Base-by-base conservation (phyloP, 2,888 invertebrate species). In the Leptinotarsa haldemani region DNA sequence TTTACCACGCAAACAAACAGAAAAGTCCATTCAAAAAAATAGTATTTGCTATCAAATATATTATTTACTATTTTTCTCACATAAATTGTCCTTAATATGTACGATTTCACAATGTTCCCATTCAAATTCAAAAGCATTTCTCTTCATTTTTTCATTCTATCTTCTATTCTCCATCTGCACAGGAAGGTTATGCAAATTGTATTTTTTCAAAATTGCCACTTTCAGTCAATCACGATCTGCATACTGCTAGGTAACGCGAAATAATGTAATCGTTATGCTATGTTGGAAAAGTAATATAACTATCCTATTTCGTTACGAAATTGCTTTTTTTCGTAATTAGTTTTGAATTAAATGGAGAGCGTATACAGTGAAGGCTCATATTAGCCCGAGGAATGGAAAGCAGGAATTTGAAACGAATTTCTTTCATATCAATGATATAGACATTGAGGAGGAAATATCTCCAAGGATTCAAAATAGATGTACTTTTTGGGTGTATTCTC, bases 181-280 rank as follows among this genome's bases (percentile, higher is more conserved):
- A 16, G 3, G 40, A 56, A 50, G 15, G 56, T 70, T 63, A 40
- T 40, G 47, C 50, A 20, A 48, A 56, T 20, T 56, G 9, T 16
- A 70, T 63, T 70, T 70, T 70, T 70, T 70, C 40, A 46, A 64
- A 70, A 70, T 70, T 70, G 46, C 58, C 30, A 65, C 47, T 65
- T 56, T 18, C n/a, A 53, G 40, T 18, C 52, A 65, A 65, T 56
- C 70, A 70, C 70, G 65, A 52, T 70, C 63, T 52, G 63, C 40
- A 48, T 40, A 64, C 63, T 70, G 40, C 52, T 46, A 52, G 22
- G 65, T 40, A 65, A 70, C 7, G 64, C 25, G 22, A 64, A 53
- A 71, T 72, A 67, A 71, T 50, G 67, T 72, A 58, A 73, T 73
- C 65, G 65, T 73, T 73, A 73, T 69, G 65, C 65, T 22, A 53